Evolutionary conservation across 2,113 vertebrate genomes (phyloP).

Genomic region (Callopanchax toddi): DNA sequence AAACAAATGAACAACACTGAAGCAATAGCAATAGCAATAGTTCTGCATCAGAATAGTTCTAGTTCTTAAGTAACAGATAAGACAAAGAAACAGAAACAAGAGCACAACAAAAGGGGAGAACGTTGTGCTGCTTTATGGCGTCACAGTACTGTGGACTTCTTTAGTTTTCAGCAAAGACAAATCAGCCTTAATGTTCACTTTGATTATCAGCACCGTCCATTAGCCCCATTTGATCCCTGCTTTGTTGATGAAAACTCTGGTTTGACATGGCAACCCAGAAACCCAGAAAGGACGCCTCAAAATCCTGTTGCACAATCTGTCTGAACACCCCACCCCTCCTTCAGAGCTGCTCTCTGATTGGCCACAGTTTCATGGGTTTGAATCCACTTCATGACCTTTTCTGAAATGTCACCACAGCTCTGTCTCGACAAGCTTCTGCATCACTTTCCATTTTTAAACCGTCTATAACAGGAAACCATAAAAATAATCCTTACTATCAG

Average conservation of each 20-base stretch:
- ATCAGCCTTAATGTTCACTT: background rate
- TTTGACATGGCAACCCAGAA: slow-evolving; percentile 33
- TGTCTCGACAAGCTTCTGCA: slow-evolving; percentile 33
- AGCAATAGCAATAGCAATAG: no score
- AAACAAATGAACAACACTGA: no score
- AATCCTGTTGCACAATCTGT: slow-evolving; percentile 60
- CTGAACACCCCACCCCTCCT: slow-evolving; percentile 30
- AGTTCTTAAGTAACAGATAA: no score
- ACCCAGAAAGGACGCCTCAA: slow-evolving; percentile 42
- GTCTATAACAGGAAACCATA: slow-evolving; percentile 61
- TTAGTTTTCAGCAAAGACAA: background rate
- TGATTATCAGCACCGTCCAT: slow-evolving; percentile 28
- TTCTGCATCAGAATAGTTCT: no score
- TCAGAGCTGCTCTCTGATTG: slow-evolving; percentile 34
- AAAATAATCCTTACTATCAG: slow-evolving; percentile 69
- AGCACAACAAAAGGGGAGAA: no score
- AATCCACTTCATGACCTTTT: slow-evolving; percentile 62
- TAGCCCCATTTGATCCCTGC: slow-evolving; percentile 30
- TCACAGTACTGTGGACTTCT: no score
- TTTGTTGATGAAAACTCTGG: slow-evolving; percentile 11
- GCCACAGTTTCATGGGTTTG: slow-evolving; percentile 40
- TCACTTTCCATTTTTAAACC: slow-evolving; percentile 42
- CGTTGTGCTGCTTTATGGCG: no score
- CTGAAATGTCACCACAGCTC: slow-evolving; percentile 58
- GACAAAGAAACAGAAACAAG: no score